Percentiles rank a stretch among this genome's conserved stretches.
Evolutionary conservation across 2,797 vertebrate genomes (phyloP).

Genomic region (Botia almorhae): DNA sequence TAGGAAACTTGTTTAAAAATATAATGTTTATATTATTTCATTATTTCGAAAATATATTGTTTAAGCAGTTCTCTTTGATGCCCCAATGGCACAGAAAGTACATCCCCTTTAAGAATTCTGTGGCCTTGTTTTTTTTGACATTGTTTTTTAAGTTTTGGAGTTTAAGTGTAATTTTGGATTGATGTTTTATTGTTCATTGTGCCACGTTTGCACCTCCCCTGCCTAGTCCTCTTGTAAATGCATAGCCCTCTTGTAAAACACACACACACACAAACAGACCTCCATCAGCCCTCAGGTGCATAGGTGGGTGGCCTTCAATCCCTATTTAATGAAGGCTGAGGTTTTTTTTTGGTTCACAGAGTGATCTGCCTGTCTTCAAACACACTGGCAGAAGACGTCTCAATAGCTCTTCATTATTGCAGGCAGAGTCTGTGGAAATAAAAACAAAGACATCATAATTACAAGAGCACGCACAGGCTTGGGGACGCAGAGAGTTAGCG

Average conservation of each 20-base stretch:
- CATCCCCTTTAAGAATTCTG: not conserved
- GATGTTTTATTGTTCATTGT: not conserved
- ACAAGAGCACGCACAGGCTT: conserved; percentile 39
- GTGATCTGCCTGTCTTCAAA: conserved; percentile 50
- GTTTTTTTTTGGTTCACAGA: conserved; percentile 51
- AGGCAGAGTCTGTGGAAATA: conserved; percentile 49
- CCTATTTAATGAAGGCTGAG: conserved; percentile 61
- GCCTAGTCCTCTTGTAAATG: not conserved
- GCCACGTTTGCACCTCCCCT: not conserved
- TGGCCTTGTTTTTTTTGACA: not conserved
- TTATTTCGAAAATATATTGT: no score
- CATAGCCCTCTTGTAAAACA: not conserved
- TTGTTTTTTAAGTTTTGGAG: no score
- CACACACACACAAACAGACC: conserved; percentile 15
- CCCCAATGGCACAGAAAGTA: not conserved
- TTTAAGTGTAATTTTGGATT: not conserved
- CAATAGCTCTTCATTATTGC: conserved; percentile 56
- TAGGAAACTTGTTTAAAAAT: no score
- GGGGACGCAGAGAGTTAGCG: conserved; percentile 35
- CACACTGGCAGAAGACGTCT: conserved; percentile 49
- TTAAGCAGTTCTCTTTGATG: no score
- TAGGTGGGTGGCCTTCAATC: conserved; percentile 58
- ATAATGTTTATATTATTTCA: no score
- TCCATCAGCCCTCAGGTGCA: conserved; percentile 44
- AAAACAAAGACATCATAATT: conserved; percentile 59